Evolutionary conservation across 1,140 invertebrate species (phyloP).

Genomic region (Diorhabda elongata): DNA sequence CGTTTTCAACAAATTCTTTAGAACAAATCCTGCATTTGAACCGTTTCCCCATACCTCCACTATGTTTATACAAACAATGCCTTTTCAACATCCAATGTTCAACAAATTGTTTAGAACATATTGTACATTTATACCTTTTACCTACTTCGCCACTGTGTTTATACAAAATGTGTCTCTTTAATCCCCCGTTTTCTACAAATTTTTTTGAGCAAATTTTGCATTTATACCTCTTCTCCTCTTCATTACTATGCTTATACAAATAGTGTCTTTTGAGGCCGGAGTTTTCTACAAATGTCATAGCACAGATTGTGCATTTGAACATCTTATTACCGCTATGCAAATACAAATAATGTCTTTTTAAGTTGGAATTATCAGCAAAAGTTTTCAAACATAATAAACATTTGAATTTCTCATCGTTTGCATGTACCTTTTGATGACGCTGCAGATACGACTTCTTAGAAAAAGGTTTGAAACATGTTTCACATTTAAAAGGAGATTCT

Average conservation of each 20-base stretch:
- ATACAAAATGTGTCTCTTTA: slow-evolving; percentile 1
- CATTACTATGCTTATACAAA: not conserved
- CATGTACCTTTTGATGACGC: not conserved
- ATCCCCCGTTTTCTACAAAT: not conserved
- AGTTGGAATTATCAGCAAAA: not conserved
- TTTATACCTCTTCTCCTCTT: not conserved
- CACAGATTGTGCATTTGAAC: slow-evolving; percentile 2
- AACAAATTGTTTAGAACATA: not conserved
- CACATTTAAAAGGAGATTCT: not conserved
- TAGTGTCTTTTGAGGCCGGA: not conserved
- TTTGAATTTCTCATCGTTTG: slow-evolving; percentile 1
- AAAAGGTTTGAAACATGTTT: not conserved
- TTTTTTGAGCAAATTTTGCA: not conserved
- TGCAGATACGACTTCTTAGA: not conserved
- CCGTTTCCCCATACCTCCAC: not conserved
- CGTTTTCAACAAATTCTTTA: not conserved
- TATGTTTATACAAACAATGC: not conserved
- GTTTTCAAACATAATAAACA: not conserved
- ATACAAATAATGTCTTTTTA: not conserved
- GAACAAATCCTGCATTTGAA: not conserved
- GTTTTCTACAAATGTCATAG: not conserved
- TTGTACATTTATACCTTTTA: not conserved
- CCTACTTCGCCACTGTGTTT: slow-evolving; percentile 1
- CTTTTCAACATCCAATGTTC: not conserved
- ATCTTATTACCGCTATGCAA: not conserved